Conservation (phyloP, 2,113 vertebrate species). For the Tupaia tana region DNA sequence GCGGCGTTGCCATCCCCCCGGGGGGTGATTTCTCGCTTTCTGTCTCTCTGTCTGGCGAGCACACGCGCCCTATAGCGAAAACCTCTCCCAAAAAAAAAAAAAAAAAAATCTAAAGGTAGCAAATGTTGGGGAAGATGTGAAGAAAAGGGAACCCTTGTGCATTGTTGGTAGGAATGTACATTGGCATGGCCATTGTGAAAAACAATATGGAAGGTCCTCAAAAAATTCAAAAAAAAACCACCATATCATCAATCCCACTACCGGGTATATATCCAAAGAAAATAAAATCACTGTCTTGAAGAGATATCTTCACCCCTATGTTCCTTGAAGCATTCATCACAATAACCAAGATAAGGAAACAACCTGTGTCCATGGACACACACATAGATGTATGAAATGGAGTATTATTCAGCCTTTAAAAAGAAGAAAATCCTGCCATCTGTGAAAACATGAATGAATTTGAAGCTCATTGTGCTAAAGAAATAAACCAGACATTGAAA, state of each 20-base stretch:
- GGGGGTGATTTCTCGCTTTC: no score
- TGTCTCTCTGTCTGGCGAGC: no score
- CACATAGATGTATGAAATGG: neutral
- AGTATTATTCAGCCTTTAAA: neutral
- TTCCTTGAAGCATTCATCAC: neutral
- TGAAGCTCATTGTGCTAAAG: neutral
- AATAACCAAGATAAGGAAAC: neutral
- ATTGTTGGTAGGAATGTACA: neutral
- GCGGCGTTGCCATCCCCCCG: no score
- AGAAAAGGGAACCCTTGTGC: neutral
- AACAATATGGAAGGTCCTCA: neutral
- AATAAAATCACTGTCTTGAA: neutral
- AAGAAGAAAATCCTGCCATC: neutral
- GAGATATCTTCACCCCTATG: neutral
- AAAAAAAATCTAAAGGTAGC: neutral
- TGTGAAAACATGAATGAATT: neutral
- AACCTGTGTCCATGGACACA: neutral
- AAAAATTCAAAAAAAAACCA: neutral
- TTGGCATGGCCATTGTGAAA: neutral
- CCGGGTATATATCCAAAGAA: neutral
- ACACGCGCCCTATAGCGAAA: no score
- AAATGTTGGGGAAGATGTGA: neutral
- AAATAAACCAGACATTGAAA: neutral
- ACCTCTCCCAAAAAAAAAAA: no score
- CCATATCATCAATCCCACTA: neutral